Conservation (phyloP, 1,140 invertebrate genomes). For the Drosophila sechellia region DNA sequence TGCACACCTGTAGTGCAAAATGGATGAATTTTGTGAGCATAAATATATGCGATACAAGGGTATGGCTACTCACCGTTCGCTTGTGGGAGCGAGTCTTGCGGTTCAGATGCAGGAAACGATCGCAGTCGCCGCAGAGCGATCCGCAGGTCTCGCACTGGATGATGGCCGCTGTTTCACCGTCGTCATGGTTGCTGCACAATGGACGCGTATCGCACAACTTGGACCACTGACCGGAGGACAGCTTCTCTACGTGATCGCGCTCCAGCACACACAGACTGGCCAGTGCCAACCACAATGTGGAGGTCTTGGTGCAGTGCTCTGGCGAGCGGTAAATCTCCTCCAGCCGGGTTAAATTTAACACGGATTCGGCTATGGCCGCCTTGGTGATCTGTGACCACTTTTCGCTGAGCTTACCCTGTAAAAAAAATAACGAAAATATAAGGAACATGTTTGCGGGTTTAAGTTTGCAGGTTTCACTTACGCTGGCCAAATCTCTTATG, state of each 20-base stretch:
- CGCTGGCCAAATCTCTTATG: constrained; percentile 95
- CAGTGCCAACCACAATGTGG: constrained; percentile 95
- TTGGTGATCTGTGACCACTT: constrained; percentile 95
- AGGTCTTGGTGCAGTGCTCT: constrained; percentile 91
- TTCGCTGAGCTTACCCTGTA: constrained; percentile 93
- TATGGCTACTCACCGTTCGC: constrained; percentile 87
- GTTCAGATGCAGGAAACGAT: constrained; percentile 96
- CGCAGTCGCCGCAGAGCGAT: constrained; percentile 97
- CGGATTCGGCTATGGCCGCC: constrained; percentile 95
- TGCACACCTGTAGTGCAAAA: constrained; percentile 87
- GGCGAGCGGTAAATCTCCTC: constrained; percentile 90
- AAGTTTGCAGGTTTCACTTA: constrained; percentile 85
- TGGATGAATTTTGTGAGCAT: neutral
- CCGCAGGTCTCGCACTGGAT: constrained; percentile 96
- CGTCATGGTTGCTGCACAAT: constrained; percentile 98
- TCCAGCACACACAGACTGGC: constrained; percentile 97
- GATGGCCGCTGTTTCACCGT: constrained; percentile 96
- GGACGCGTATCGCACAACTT: constrained; percentile 85
- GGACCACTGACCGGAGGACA: constrained; percentile 90
- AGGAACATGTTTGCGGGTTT: no score
- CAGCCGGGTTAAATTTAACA: constrained; percentile 93
- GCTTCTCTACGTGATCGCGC: constrained; percentile 94
- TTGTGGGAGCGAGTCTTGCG: constrained; percentile 93
- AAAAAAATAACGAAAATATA: constrained; percentile 9
- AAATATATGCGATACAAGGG: neutral